Evolutionary conservation across 2,113 vertebrate genomes (phyloP).

Genomic region (Tympanuchus pallidicinctus): DNA sequence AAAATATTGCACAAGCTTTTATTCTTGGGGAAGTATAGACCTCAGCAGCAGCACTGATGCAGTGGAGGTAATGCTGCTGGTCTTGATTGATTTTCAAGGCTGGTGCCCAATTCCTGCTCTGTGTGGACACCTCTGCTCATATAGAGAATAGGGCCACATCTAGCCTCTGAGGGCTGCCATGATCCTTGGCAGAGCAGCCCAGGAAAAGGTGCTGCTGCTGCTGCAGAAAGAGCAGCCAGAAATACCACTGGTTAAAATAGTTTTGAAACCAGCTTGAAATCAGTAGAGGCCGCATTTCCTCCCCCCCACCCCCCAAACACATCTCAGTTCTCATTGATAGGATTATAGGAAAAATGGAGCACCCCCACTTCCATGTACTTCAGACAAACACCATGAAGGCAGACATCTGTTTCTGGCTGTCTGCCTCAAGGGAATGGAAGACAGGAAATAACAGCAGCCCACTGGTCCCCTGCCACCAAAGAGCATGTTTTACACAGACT

Average conservation of each 20-base stretch:
- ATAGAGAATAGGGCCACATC: too few species aligned
- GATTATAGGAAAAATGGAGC: background rate
- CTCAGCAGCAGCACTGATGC: background rate
- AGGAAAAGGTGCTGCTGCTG: background rate
- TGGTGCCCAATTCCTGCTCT: background rate
- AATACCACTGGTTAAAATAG: background rate
- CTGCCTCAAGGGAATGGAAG: background rate
- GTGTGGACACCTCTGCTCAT: rapidly evolving
- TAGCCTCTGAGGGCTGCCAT: background rate
- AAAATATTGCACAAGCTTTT: background rate
- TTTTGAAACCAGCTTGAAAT: background rate
- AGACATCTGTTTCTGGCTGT: background rate
- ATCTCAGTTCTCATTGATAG: background rate
- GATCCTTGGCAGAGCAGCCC: background rate
- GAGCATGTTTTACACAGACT: background rate
- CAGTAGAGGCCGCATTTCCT: background rate
- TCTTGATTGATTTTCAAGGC: background rate
- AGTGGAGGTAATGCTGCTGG: background rate
- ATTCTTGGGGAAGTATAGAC: rapidly evolving
- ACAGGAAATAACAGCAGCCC: background rate
- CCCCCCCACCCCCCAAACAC: too few species aligned
- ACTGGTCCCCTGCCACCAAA: background rate
- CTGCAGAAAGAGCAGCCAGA: background rate
- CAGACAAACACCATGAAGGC: background rate
- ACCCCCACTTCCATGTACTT: background rate